Conservation (phyloP, 2,888 invertebrate genomes). For the Polydrusus tereticollis region DNA sequence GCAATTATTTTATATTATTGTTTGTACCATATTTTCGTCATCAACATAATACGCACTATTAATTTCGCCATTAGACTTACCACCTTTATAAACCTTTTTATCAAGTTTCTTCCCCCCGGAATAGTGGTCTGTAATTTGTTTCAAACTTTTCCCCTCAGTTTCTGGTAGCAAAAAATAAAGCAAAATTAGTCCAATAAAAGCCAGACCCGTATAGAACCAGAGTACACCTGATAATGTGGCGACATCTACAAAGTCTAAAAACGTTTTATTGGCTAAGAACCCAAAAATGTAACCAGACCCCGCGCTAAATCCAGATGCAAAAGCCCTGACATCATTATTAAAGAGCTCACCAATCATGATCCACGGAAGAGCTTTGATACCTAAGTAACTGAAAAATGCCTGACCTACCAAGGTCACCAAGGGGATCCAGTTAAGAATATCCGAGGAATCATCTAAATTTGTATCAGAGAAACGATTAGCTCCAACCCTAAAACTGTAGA, state of each 20-base stretch:
- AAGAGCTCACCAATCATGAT: conserved; percentile 83
- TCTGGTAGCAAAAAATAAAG: conserved; percentile 82
- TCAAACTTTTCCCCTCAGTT: conserved; percentile 83
- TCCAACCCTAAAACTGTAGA: conserved; percentile 67
- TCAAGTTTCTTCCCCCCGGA: conserved; percentile 25
- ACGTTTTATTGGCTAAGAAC: conserved; percentile 82
- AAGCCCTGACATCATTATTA: conserved; percentile 76
- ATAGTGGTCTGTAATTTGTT: conserved; percentile 78
- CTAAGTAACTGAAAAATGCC: conserved; percentile 78
- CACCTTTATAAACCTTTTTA: conserved; percentile 20
- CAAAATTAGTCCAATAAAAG: conserved; percentile 73
- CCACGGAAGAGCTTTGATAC: conserved; percentile 83
- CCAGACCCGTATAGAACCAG: conserved; percentile 75
- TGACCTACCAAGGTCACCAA: conserved; percentile 75
- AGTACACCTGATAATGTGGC: conserved; percentile 80
- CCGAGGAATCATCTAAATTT: not conserved
- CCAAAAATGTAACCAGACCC: conserved; percentile 82
- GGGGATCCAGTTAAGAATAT: conserved; percentile 73
- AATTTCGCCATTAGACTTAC: not conserved
- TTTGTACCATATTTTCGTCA: not conserved
- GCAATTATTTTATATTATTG: not conserved
- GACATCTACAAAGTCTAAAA: conserved; percentile 73
- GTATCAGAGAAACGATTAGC: conserved; percentile 57
- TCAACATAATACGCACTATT: not conserved
- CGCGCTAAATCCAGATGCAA: conserved; percentile 79